Evolutionary conservation across 2,113 vertebrate genomes (phyloP), one percentile per base, ranked within the genome.

Genomic region (Stigmatopora argus): DNA sequence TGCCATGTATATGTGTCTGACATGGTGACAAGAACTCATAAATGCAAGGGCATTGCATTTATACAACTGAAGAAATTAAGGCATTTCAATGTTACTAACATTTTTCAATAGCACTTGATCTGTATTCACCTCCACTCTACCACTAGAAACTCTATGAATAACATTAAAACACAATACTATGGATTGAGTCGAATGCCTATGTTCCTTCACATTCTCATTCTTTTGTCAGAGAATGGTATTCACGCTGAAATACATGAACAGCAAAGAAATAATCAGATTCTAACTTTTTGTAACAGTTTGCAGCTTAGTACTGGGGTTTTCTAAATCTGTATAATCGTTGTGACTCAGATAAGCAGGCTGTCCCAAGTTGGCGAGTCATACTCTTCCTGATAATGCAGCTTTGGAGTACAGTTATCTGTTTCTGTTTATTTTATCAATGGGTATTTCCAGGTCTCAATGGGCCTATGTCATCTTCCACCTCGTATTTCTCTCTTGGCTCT

Each of bases 81-180:
- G 59, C 74, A 51, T 72, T 71, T 80, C 66, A 67, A 34, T 47
- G 68, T 80, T 78, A 73, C 77, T 68, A 18, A 64, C 69, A 53
- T 68, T 82, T 81, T 79, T 78, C 18, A 45, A 66, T 62, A 60
- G 44, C 60, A 75, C 68, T 81, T 79, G 23, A 79, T 83, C 83
- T 80, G 89, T 64, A 87, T 92, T 88, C 85, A 69, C 21, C 63
- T 14, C 56, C 64, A 62, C 70, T 76, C 78, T 61, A 41, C 74
- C 75, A n/a, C 73, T 77, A 77, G 76, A 85, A 83, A 85, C 71
- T 70, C 84, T 75, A 89, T 90, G 87, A 89, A 87, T 90, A 86
- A 83, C 82, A 86, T 85, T 88, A 87, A 82, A 78, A 77, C 66
- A 64, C 81, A 71, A 58, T 69, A 68, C 69, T 68, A 58, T 46